Evolutionary conservation across 1,140 invertebrate species (phyloP).

Genomic region (Leptonema lineaticorne): DNA sequence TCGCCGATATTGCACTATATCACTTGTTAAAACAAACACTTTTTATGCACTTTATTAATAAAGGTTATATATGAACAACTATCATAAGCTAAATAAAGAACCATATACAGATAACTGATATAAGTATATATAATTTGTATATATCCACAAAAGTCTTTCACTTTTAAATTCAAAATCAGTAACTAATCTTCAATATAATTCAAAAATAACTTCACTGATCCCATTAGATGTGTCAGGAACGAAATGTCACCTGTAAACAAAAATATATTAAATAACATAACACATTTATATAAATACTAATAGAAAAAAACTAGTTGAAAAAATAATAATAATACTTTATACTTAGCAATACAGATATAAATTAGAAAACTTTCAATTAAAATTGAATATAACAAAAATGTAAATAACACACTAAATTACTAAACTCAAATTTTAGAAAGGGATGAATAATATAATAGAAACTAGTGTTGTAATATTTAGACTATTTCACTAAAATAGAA

Average conservation of each 20-base stretch:
- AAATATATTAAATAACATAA: slow-evolving; percentile 9
- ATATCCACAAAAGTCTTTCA: slow-evolving; percentile 9
- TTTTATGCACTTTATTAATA: slow-evolving; percentile 5
- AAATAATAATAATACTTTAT: not conserved
- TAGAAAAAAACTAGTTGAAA: too few relatives aligned
- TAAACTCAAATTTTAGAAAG: too few relatives aligned
- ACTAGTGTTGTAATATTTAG: too few relatives aligned
- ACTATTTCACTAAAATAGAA: too few relatives aligned
- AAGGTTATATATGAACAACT: slow-evolving; percentile 3
- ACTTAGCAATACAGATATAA: not conserved
- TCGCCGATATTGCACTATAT: slow-evolving; percentile 34
- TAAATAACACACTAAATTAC: too few relatives aligned
- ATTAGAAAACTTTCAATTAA: too few relatives aligned
- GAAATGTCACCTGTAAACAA: slow-evolving; percentile 53
- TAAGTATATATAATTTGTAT: slow-evolving; percentile 2
- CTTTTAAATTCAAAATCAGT: not conserved
- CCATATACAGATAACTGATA: not conserved
- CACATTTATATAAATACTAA: too few relatives aligned
- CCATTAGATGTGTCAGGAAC: slow-evolving; percentile 56
- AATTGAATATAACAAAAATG: not conserved
- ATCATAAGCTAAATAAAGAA: slow-evolving; percentile 2
- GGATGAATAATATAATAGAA: too few relatives aligned
- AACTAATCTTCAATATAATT: slow-evolving; percentile 6
- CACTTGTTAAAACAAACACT: slow-evolving; percentile 20
- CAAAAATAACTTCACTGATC: slow-evolving; percentile 44